Evolutionary conservation across 2,797 vertebrate genomes (phyloP), one percentile per base, ranked within the genome.

Genomic region (Cryptoprocta ferox): DNA sequence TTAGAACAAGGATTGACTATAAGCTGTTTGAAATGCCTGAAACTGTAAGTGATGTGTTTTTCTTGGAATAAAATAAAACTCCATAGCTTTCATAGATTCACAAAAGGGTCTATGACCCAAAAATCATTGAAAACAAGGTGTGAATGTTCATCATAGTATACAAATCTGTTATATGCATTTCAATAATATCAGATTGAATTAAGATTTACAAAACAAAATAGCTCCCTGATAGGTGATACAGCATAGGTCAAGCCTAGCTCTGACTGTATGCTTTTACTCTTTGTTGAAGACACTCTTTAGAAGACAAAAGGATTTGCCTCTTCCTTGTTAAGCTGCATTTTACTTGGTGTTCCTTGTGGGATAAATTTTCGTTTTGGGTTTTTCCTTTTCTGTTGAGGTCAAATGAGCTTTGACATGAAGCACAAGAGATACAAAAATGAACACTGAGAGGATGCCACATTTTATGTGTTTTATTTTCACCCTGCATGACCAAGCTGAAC

Each of bases 381-480:
- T 81, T 93, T 86, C 3, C 21, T 82, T 76, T 95, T 50, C 6
- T 93, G 80, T 93, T 89, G 30, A 98, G 86, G 66, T 97, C 66
- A 98, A 97, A 66, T 86, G 48, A 26, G 28, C 2, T 94, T 92
- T 73, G 65, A 24, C 39, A 80, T 42, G 12, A 59, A 96, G n/a
- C 15, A 5, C 37, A 88, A 81, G 61, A 48, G 35, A 96, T 68
- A 18, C 11, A 96, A 96, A 97, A 45, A n/a, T 2, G 48, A 6
- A 86, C 65, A 45, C 7, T 95, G 66, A 89, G 89, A 45, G 32
- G 19, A n/a, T 92, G 56, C 7, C 19, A 82, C 93, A 96, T 96
- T 66, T 97, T 80, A 56, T 28, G 83, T 90, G 91, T 94, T 97
- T 35, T 90, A 30, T 96, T 98, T 98, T 76, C 65, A 79, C n/a